Percentiles rank a stretch among this genome's conserved stretches.
These are phyloP conservation scores for Lepidochitona cinerea DNA, from an alignment of 2,888 invertebrate genomes.

Conservation along the genomic window DNA sequence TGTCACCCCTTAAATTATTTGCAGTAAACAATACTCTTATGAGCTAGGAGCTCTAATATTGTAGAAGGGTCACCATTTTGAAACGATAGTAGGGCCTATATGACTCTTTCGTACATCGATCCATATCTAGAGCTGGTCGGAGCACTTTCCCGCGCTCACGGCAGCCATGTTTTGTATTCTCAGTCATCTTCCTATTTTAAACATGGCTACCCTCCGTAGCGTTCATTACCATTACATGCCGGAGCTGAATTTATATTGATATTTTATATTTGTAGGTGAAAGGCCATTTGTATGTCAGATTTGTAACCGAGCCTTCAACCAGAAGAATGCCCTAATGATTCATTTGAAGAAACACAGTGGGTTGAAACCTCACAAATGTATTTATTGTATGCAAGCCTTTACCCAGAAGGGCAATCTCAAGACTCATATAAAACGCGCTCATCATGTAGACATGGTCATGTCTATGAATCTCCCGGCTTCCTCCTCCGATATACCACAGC, in stretches of 20 bases:
- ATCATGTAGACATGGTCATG: conserved; percentile 62
- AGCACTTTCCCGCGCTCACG: no score
- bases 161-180: no score
- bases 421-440: conserved; percentile 69
- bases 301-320: conserved; percentile 68
- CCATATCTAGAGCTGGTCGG: no score
- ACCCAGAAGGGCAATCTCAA: conserved; percentile 70
- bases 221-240: no score
- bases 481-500: conserved; percentile 10
- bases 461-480: conserved; percentile 53
- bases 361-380: conserved; percentile 64
- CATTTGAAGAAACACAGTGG: conserved; percentile 68
- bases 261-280: conserved; percentile 49
- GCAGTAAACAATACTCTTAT: no score
- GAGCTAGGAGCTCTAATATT: no score
- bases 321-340: conserved; percentile 69
- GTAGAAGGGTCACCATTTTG: no score
- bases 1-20: no score
- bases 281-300: conserved; percentile 64
- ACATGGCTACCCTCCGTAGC: no score
- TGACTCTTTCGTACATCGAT: no score
- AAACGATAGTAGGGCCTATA: no score
- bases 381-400: conserved; percentile 66
- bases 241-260: neutral
- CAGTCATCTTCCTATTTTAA: no score